These are phyloP conservation scores for Lepilemur ruficaudatus DNA, from an alignment of 2,797 vertebrate genomes.

Conservation along the genomic window DNA sequence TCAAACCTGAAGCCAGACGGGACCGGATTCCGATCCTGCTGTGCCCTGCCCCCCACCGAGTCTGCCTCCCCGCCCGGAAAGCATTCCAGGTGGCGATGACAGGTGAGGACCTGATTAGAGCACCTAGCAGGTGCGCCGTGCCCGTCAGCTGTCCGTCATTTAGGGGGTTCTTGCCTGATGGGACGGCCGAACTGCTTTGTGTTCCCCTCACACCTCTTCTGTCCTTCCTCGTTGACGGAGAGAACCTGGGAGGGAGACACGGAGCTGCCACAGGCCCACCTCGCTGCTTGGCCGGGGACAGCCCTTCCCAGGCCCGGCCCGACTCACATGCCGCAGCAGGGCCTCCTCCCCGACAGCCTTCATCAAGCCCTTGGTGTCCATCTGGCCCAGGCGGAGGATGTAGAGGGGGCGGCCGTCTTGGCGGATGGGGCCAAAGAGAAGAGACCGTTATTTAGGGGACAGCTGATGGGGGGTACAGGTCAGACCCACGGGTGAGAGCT, in stretches of 20 bases:
- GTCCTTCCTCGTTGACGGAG: constrained; percentile 95
- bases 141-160: background rate
- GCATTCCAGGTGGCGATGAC: background rate
- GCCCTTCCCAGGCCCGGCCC: background rate
- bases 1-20: fast-evolving
- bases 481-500: fast-evolving
- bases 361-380: constrained; percentile 97
- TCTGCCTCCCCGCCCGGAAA: background rate
- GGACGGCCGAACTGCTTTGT: constrained; percentile 91
- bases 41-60: fast-evolving
- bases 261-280: fast-evolving
- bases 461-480: too few relatives aligned
- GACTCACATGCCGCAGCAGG: constrained; percentile 91
- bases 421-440: constrained; percentile 29
- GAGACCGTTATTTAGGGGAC: background rate
- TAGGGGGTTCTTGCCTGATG: constrained; percentile 87
- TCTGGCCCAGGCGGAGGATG: constrained; percentile 94
- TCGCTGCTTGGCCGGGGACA: background rate
- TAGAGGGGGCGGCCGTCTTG: constrained; percentile 93
- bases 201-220: constrained; percentile 93
- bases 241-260: constrained; percentile 87
- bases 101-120: background rate
- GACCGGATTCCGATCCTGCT: background rate
- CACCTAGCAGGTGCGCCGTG: fast-evolving
- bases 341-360: constrained; percentile 93